Percentiles rank a stretch among this genome's conserved stretches.
Evolutionary conservation across 2,888 invertebrate species (phyloP).

Genomic region (Asteroscopus sphinx): DNA sequence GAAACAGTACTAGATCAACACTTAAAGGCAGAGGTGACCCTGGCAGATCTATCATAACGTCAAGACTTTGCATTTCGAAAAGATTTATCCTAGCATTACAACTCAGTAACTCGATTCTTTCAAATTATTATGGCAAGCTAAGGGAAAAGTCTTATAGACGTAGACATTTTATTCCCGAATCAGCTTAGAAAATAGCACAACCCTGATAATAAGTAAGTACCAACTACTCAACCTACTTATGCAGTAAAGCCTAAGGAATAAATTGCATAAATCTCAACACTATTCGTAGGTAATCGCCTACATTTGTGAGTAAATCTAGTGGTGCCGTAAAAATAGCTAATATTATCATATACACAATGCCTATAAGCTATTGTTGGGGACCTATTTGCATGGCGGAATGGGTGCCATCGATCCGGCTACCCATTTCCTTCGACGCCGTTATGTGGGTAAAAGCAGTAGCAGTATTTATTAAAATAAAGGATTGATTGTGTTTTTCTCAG

Average conservation of each 20-base stretch:
- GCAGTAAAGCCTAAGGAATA: constrained; percentile 18
- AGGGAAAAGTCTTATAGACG: too few relatives aligned
- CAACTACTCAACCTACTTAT: constrained; percentile 13
- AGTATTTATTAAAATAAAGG: too few relatives aligned
- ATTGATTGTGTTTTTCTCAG: too few relatives aligned
- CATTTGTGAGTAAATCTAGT: constrained; percentile 38
- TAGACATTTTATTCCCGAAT: neutral
- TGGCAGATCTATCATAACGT: too few relatives aligned
- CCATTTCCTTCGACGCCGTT: constrained; percentile 6
- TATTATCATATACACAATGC: constrained; percentile 52
- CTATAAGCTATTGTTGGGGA: constrained; percentile 45
- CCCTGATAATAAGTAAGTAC: neutral
- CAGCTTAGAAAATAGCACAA: neutral
- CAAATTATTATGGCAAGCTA: too few relatives aligned
- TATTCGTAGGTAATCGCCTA: constrained; percentile 36
- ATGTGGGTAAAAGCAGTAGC: constrained; percentile 13
- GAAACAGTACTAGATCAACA: too few relatives aligned
- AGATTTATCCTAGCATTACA: too few relatives aligned
- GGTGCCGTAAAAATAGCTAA: constrained; percentile 35
- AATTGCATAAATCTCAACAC: constrained; percentile 31
- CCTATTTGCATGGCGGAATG: constrained; percentile 55
- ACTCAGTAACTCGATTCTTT: too few relatives aligned
- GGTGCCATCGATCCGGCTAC: constrained; percentile 49
- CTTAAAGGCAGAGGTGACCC: too few relatives aligned
- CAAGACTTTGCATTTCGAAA: too few relatives aligned